Evolutionary conservation across 2,113 vertebrate species (phyloP), one percentile per base, ranked within the genome.

Genomic region (Pterophyllum scalare): DNA sequence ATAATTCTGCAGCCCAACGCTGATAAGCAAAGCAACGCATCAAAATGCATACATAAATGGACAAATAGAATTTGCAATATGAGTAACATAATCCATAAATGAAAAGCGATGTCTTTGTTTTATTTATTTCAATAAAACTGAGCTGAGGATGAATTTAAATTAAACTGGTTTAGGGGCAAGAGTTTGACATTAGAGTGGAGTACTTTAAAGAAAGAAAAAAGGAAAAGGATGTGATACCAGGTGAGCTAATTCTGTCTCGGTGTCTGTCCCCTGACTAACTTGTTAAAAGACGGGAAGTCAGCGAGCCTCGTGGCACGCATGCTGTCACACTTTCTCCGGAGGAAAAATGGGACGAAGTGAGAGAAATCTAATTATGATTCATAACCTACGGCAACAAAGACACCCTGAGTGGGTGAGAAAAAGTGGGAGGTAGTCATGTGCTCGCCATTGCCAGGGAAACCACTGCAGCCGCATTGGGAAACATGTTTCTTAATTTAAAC

Each of bases 381-480:
- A 85, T 91, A 92, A 89, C 93, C 89, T 43, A 62, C 78, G 91
- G 89, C 79, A 87, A 88, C 87, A 52, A 72, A 91, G 88, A 88
- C 74, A 75, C 82, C 28, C 58, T 56, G 83, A 59, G 83, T 87
- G 81, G 82, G 89, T 6, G 80, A 76, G 60, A 33, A 77, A 76
- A 83, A 87, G 84, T 80, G 2, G 87, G 84, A 61, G 83, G 59
- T n/a, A 64, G 65, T 54, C n/a, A 26, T 70, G 58, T 65, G 80
- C 72, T 65, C 31, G 67, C 61, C 49, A 88, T 92, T 4, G 46
- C 81, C 89, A 93, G 33, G 88, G 91, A 87, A 92, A 93, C 88
- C 26, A 2, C 72, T 81, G 81, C 79, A 64, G 90, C 79, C 76
- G 80, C 79, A 35, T 15, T 3, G 31, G 22, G 57, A 54, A 75